Evolutionary conservation across 1,140 invertebrate genomes (phyloP), one percentile per base, ranked within the genome.

Genomic region (Pararge aegeria): DNA sequence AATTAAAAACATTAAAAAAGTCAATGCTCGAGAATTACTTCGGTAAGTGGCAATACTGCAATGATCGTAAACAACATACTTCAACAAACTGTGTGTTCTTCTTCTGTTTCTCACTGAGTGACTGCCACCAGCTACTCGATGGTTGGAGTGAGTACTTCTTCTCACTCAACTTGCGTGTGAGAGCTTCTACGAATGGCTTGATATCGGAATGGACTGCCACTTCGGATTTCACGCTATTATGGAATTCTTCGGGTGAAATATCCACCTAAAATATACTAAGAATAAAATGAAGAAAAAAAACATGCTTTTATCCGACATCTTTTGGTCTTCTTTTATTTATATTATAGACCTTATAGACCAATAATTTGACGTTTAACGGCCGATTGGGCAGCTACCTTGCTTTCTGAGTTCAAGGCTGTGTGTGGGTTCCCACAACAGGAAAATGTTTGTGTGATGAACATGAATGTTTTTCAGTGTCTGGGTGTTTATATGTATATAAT

Each of bases 201-300:
- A 98, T 92, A 75, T 98, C 96, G 0, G 96, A 95, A 71, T 95
- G 93, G 27, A 98, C 93, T 0, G 94, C 93, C 7, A 97, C 93
- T 37, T 91, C 89, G 0, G 94, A 92, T 40, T 92, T 90, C 0
- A 97, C 91, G 63, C 97, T 98, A 81, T 98, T 98, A 70, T 98
- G 94, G 55, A 99, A 91, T 85, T 99, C 98, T 90, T 99, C 98
- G 2, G 96, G 92, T 55, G 92, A 93, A 53, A 98, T 93, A 76
- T 99, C 98, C 6, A 99, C 94, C 95, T 96, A 76, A 12, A 68
- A 63, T 29, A 48, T 53, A n/a, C 3, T n/a, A 12, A 37, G 7
- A 40, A 40, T 40, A 40, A 37, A 37, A 13, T n/a, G 3, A 37
- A 37, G 4, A 37, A 4, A 7, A 1, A 37, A 42, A 19, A 38